These are phyloP conservation scores for Brevimyrus niger DNA, from an alignment of 2,113 vertebrate species.

Conservation along the genomic window DNA sequence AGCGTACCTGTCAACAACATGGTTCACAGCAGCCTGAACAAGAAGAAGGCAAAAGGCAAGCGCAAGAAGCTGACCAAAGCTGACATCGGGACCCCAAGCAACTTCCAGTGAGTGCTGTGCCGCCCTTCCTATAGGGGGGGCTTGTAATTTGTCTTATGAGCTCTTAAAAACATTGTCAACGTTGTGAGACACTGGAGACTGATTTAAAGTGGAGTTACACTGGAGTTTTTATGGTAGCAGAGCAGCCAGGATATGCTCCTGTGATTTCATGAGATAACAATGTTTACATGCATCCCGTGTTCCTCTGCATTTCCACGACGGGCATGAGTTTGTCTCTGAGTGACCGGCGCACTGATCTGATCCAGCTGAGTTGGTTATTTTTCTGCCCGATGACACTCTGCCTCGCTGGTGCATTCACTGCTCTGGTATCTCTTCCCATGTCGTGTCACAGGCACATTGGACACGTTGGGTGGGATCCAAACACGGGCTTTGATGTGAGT, in stretches of 20 bases:
- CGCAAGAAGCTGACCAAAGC: slow-evolving; percentile 92
- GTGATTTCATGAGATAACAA: not conserved
- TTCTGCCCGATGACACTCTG: not conserved
- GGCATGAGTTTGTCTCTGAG: not conserved
- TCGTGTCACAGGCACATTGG: slow-evolving; percentile 76
- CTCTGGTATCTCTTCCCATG: not conserved
- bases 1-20: slow-evolving; percentile 81
- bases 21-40: slow-evolving; percentile 74
- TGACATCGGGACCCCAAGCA: slow-evolving; percentile 96
- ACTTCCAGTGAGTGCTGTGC: slow-evolving; percentile 83
- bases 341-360: not conserved
- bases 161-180: not conserved
- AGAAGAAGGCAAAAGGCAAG: slow-evolving; percentile 86
- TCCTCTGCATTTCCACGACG: not conserved
- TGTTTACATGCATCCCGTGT: not conserved
- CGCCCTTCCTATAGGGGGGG: not conserved
- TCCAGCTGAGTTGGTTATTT: not conserved
- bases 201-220: not conserved
- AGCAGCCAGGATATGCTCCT: not conserved
- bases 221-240: not conserved
- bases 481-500: slow-evolving; percentile 98
- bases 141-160: not conserved
- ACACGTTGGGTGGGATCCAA: slow-evolving; percentile 98
- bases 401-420: not conserved
- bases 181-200: not conserved